phyloP scores from a whole-genome alignment of 2,888 invertebrate genomes.

The Platycheirus albimanus region DNA sequence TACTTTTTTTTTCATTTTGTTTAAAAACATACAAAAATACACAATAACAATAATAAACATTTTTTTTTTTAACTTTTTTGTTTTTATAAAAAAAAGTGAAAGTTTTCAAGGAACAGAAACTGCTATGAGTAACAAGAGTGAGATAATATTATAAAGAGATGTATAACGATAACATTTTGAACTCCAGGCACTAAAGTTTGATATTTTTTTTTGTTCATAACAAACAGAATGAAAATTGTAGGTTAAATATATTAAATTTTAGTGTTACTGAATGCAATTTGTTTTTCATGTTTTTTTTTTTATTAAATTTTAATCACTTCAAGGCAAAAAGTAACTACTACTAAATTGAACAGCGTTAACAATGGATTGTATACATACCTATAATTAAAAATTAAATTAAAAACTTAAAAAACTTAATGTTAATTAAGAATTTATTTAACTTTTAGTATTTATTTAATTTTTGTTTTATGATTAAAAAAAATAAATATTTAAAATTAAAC shows the following conservation, averaged over 20 bases:
- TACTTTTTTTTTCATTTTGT: conserved; percentile 37
- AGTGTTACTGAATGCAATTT: conserved; percentile 72
- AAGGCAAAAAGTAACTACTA: conserved; percentile 64
- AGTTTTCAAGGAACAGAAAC: conserved; percentile 56
- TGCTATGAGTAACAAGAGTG: conserved; percentile 70
- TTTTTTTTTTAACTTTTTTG: conserved; percentile 35
- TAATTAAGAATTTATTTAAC: conserved; percentile 16
- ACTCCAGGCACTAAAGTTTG: conserved; percentile 64
- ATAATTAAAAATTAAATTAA: conserved; percentile 41
- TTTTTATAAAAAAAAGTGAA: conserved; percentile 60
- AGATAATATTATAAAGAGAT: conserved; percentile 38
- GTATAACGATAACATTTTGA: conserved; percentile 60
- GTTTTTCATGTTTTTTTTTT: conserved; percentile 63
- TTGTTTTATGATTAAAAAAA: conserved; percentile 26
- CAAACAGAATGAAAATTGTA: conserved; percentile 43
- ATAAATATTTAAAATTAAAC: conserved; percentile 51
- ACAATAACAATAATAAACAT: conserved; percentile 72
- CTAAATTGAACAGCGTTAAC: conserved; percentile 74
- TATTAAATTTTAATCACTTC: conserved; percentile 54
- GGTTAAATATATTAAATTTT: conserved; percentile 46
- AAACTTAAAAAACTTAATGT: conserved; percentile 27
- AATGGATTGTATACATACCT: conserved; percentile 37
- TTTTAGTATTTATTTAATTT: conserved; percentile 9
- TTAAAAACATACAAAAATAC: conserved; percentile 57
- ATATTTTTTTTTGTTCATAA: conserved; percentile 14